Conservation (phyloP, 2,888 invertebrate genomes). For the Ophioninae sp. region DNA sequence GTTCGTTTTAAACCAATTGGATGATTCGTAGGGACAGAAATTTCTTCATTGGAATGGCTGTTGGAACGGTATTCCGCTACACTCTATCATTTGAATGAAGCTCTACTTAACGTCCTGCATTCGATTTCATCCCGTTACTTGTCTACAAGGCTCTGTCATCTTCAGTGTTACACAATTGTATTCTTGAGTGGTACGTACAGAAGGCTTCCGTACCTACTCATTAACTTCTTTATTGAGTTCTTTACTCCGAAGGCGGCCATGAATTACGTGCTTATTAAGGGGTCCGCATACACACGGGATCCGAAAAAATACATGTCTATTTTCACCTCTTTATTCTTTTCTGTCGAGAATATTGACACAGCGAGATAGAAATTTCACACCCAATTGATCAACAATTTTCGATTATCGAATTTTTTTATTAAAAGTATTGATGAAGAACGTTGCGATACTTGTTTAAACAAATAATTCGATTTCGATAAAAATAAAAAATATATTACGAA, state of each 20-base stretch:
- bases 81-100: not conserved
- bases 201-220: not conserved
- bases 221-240: not conserved
- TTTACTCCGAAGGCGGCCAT: not conserved
- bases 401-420: not conserved
- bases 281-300: not conserved
- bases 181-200: not conserved
- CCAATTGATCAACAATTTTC: not conserved
- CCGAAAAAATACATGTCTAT: not conserved
- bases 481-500: too few species aligned
- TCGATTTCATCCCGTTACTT: conserved; percentile 1
- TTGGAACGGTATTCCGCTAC: not conserved
- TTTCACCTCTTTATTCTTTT: not conserved
- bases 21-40: not conserved
- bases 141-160: not conserved
- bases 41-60: not conserved
- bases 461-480: too few species aligned
- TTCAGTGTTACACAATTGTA: not conserved
- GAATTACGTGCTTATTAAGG: conserved; percentile 1
- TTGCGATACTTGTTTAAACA: too few species aligned
- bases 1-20: not conserved
- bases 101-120: not conserved
- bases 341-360: not conserved
- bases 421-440: too few species aligned
- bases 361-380: not conserved